Base-by-base conservation (phyloP, 2,888 invertebrate genomes). In the Hirtodrosophila trivittata region DNA sequence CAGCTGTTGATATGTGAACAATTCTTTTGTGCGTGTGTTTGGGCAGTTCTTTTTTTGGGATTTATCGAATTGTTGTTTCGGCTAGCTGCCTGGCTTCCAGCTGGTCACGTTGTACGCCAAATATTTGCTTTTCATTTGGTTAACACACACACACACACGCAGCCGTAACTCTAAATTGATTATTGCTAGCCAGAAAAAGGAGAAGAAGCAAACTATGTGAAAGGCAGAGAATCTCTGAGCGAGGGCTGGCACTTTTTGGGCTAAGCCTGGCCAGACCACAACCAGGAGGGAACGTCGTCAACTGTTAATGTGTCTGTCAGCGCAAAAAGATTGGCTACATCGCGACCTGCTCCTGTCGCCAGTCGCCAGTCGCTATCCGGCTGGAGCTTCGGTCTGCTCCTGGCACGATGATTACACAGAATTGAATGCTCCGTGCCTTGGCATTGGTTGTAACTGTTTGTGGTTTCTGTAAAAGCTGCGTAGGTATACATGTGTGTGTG, bases 61-160 rank as follows among this genome's bases (percentile, higher is more conserved):
- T 47, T 50, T 72, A 66, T 50, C 46, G 42, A 38, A 69, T 59
- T 43, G 60, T 38, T 72, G n/a, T n/a, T n/a, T n/a, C n/a, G n/a
- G n/a, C n/a, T n/a, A n/a, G n/a, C n/a, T n/a, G 32, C 32, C 47
- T 42, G 51, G 38, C 54, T 28, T 46, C 30, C 8, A 50, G 35
- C 38, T 51, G 62, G 72, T 76, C 80, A 66, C 74, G 74, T 81
- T 81, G 60, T 71, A 49, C 51, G 64, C 37, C 66, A 85, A 85
- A 86, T 80, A 83, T 86, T 80, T 80, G 76, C 76, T 78, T 80
- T 83, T 78, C 76, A 80, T 80, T 82, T 78, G 75, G 58, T 65
- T 67, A 75, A 63, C 70, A 62, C 47, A 51, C 37, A 30, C 30
- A 28, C 28, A 42, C 26, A 52, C n/a, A 55, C 16, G 25, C 25